A percentile compares a stretch with the other conserved stretches of the same genome.
Conservation (phyloP, 2,113 vertebrate species). For the Struthidea cinerea region DNA sequence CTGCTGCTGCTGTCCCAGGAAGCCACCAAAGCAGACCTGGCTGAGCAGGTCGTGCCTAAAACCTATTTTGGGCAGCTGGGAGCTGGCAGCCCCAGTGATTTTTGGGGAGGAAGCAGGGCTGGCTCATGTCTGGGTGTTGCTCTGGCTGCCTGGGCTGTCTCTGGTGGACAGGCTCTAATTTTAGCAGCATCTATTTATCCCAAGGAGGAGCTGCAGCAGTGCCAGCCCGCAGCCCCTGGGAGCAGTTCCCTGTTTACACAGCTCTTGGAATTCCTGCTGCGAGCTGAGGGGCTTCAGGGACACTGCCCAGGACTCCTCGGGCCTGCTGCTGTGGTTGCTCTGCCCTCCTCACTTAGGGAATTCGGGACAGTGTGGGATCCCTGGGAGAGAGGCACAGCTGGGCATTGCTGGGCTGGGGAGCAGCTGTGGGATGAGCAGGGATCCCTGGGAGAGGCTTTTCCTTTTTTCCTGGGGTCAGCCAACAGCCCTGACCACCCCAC, state of each 20-base stretch:
- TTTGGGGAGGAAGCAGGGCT: constrained; percentile 10
- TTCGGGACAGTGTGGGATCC: background rate
- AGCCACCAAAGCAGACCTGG: background rate
- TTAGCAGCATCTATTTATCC: constrained; percentile 19
- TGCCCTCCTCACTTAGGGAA: background rate
- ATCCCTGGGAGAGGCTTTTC: background rate
- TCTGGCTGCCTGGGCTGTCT: background rate
- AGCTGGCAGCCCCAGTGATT: background rate
- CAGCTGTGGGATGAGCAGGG: background rate
- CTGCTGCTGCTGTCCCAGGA: background rate
- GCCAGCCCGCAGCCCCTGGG: background rate
- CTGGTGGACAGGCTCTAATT: constrained; percentile 23
- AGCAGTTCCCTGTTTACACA: background rate
- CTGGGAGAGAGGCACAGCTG: background rate
- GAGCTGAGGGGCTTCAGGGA: background rate
- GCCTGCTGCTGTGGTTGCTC: background rate
- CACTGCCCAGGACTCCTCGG: background rate
- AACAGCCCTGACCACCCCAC: background rate
- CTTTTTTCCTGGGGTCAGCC: background rate
- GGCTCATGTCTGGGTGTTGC: background rate
- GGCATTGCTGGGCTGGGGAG: background rate
- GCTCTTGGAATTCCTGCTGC: background rate
- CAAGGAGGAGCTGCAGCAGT: background rate
- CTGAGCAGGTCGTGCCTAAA: background rate
- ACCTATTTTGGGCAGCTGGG: constrained; percentile 12